Evolutionary conservation across 2,113 vertebrate species (phyloP), one percentile per base, ranked within the genome.

Genomic region (Solea solea): DNA sequence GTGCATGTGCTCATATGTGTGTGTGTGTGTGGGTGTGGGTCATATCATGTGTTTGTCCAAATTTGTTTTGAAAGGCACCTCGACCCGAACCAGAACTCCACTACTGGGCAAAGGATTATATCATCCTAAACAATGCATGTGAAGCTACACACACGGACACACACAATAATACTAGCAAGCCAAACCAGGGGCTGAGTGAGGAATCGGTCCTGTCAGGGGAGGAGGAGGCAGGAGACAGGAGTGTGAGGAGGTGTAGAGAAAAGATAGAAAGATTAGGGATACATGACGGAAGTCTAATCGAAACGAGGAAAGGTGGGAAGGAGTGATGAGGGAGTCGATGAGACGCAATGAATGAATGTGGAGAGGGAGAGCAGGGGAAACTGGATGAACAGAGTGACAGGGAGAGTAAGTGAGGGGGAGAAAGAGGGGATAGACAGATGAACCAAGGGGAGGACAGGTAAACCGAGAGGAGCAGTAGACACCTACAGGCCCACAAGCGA

Each of bases 181-280:
- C 16, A 65, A 72, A 66, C 67, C 48, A 62, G 72, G 48, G 82
- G 82, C 69, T 67, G 76, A 82, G 72, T 90, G 87, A 91, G 80
- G 85, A 86, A 89, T 90, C 72, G 84, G 77, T 81, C 82, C 84
- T 89, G 88, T 90, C 90, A 89, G 70, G 45, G 62, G 57, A 78
- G 78, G 77, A 80, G 78, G 69, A 85, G 82, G 86, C 69, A 21
- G 68, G 41, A 74, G 73, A 82, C 66, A 65, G 68, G 52, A 59
- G 85, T 4, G 80, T 55, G 64, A 72, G 78, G 60, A 67, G 73
- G 42, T 81, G 64, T 39, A 41, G 27, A 83, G 77, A 53, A 67
- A 64, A 28, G 51, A 75, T 78, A 62, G 72, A 60, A 58, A 84
- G 87, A 87, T 88, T 83, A 85, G 69, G 63, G 82, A 84, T 78